Percentiles rank a stretch among this genome's conserved stretches.
Evolutionary conservation across 1,140 invertebrate genomes (phyloP).

Genomic region (Radopholus similis): DNA sequence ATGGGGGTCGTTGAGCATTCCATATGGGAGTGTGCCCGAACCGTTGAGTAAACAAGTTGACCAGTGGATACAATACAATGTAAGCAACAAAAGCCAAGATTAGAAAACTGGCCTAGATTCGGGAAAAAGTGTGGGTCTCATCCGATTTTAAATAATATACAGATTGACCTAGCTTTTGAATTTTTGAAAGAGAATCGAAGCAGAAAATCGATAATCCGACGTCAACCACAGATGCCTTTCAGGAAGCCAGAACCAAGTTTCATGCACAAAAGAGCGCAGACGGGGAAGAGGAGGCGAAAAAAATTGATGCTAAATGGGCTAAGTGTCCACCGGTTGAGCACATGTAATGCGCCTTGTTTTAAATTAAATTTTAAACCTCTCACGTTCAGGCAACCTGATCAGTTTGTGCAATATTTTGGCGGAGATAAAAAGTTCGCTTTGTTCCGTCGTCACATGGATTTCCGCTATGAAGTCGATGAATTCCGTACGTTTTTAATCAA

Average conservation of each 20-base stretch:
- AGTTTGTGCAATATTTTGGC: conserved; percentile 53
- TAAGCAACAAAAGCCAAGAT: too few species aligned
- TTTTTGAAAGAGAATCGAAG: background rate
- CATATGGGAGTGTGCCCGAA: conserved; percentile 50
- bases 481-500: too few species aligned
- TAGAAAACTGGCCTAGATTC: conserved; percentile 12
- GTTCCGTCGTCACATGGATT: too few species aligned
- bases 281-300: conserved; percentile 56
- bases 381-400: conserved; percentile 26
- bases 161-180: background rate
- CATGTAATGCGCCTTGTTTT: conserved; percentile 12
- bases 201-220: too few species aligned
- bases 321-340: conserved; percentile 58
- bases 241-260: conserved; percentile 51
- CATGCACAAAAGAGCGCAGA: conserved; percentile 52
- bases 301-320: conserved; percentile 58
- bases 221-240: too few species aligned
- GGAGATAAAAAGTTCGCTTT: too few species aligned
- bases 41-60: conserved; percentile 48
- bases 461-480: too few species aligned
- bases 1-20: conserved; percentile 57
- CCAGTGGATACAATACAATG: conserved; percentile 53
- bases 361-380: background rate
- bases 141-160: background rate
- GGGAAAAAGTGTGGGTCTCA: background rate